Percentiles rank a stretch among this genome's conserved stretches.
These are phyloP conservation scores for Mirza zaza DNA, from an alignment of 2,113 vertebrate species.

Conservation along the genomic window DNA sequence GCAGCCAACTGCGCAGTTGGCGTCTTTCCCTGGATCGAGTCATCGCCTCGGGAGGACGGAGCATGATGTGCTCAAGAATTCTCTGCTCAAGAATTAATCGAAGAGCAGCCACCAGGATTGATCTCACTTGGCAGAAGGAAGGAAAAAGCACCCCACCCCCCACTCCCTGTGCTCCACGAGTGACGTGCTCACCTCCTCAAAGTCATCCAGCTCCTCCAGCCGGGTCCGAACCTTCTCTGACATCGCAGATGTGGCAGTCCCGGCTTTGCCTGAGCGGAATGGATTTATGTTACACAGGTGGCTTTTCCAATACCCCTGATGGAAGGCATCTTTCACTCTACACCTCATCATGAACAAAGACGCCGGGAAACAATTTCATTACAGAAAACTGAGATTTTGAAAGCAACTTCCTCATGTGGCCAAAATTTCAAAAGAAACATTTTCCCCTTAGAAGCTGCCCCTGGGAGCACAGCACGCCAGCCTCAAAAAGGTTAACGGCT, in stretches of 20 bases:
- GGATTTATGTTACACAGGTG: neutral
- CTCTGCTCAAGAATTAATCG: neutral
- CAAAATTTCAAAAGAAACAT: neutral
- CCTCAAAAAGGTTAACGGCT: neutral
- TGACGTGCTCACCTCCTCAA: conserved; percentile 91
- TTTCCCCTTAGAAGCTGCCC: neutral
- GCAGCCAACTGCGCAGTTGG: fast-evolving
- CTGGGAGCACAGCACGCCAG: fast-evolving
- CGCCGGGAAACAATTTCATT: neutral
- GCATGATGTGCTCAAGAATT: fast-evolving
- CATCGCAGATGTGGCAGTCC: conserved; percentile 89
- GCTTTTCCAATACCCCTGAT: neutral
- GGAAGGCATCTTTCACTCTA: neutral
- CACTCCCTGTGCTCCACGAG: neutral
- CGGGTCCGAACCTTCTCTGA: conserved; percentile 98
- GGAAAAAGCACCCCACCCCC: too few species aligned
- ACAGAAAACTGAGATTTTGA: neutral
- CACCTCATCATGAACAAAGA: neutral
- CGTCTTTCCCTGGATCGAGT: neutral
- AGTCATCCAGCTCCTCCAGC: conserved; percentile 96
- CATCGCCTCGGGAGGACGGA: neutral
- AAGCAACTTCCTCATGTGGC: neutral
- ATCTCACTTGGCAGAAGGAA: neutral
- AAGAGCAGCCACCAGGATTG: fast-evolving
- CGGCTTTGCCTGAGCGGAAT: conserved; percentile 85